Percentiles rank a stretch among this genome's conserved stretches.
Conservation (phyloP, 2,888 invertebrate species). For the Megaustenia siamemsis region DNA sequence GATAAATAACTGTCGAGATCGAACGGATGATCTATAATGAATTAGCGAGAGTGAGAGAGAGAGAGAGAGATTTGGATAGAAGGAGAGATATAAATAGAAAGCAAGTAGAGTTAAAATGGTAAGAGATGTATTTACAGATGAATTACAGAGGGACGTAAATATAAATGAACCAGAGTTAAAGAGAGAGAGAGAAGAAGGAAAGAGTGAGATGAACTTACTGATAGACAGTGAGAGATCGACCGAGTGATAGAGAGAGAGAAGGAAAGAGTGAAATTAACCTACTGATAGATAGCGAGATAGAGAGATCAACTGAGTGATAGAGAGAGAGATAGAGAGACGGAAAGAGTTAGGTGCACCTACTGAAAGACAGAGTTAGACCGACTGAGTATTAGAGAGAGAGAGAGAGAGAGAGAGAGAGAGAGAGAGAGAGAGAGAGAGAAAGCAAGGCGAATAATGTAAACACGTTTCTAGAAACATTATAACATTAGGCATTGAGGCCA, state of each 20-base stretch:
- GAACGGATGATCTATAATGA: no score
- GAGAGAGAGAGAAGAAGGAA: no score
- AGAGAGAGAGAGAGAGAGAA: slow-evolving; percentile 45
- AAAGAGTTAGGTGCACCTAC: background rate
- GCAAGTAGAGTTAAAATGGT: background rate
- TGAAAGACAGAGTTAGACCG: slow-evolving; percentile 21
- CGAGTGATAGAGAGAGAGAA: no score
- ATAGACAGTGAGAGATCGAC: slow-evolving; percentile 23
- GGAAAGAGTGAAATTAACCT: background rate
- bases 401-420: slow-evolving; percentile 30
- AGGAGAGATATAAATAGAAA: background rate
- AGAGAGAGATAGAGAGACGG: no score
- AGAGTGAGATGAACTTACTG: slow-evolving; percentile 5
- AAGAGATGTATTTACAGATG: background rate
- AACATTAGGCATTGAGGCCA: no score
- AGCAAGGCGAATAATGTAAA: background rate
- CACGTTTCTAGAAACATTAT: no score
- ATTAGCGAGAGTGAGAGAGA: background rate
- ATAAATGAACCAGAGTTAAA: no score
- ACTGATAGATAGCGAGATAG: background rate
- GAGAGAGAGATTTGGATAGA: no score
- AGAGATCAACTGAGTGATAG: background rate
- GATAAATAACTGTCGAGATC: no score
- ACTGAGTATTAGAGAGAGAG: no score
- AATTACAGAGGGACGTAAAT: background rate